Evolutionary conservation across 2,888 invertebrate species (phyloP).

Genomic region (Cephus spinipes): DNA sequence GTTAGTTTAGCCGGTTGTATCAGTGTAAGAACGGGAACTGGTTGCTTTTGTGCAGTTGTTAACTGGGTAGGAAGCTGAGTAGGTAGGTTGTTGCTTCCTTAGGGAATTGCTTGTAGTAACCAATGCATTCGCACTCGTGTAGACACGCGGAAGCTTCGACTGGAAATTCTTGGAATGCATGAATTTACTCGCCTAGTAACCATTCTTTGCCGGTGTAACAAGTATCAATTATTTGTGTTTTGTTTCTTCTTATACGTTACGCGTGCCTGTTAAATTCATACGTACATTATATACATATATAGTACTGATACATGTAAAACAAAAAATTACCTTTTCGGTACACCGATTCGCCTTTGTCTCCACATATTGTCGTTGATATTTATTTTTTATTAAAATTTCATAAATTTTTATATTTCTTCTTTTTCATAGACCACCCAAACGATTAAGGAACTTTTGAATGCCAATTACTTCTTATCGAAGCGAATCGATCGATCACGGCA

Average conservation of each 20-base stretch:
- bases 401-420: background rate
- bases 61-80: background rate
- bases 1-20: background rate
- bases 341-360: conserved; percentile 58
- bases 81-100: background rate
- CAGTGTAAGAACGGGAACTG: background rate
- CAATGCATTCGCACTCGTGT: background rate
- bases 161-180: background rate
- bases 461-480: background rate
- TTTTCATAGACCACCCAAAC: background rate
- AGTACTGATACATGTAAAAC: background rate
- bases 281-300: background rate
- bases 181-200: background rate
- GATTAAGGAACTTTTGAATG: background rate
- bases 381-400: conserved; percentile 22
- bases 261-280: background rate
- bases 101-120: background rate
- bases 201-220: background rate
- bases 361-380: conserved; percentile 57
- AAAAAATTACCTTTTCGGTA: conserved; percentile 61
- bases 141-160: background rate
- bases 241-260: background rate
- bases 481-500: background rate
- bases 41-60: background rate
- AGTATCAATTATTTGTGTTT: background rate